Evolutionary conservation across 1,140 invertebrate species (phyloP).

Genomic region (Drosophila murphyi): DNA sequence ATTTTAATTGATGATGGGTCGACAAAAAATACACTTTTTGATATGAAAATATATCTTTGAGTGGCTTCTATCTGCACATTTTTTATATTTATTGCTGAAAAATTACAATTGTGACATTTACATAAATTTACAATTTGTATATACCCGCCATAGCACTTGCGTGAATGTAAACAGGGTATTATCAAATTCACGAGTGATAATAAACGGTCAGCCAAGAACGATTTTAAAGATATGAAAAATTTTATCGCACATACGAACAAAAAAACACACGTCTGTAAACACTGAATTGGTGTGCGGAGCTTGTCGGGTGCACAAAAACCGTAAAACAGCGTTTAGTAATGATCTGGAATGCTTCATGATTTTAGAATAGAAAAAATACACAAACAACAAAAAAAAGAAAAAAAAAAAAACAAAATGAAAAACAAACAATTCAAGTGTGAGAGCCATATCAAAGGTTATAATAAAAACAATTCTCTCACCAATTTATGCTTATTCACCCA

Average conservation of each 20-base stretch:
- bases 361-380: slow-evolving; percentile 48
- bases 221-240: slow-evolving; percentile 14
- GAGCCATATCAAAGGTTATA: slow-evolving; percentile 34
- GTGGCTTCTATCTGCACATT: not conserved
- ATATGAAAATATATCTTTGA: not conserved
- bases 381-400: slow-evolving; percentile 15
- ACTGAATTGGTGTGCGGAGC: not conserved
- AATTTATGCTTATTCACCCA: slow-evolving; percentile 45
- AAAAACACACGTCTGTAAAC: not conserved
- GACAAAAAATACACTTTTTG: no score
- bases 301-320: slow-evolving; percentile 21
- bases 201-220: slow-evolving; percentile 6
- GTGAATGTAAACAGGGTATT: slow-evolving; percentile 2
- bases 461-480: slow-evolving; percentile 67
- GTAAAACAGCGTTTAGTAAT: slow-evolving; percentile 13
- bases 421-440: slow-evolving; percentile 40
- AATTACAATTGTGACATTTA: not conserved
- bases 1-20: not conserved
- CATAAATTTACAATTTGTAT: no score
- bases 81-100: not conserved
- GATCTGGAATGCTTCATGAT: slow-evolving; percentile 29
- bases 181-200: slow-evolving; percentile 3
- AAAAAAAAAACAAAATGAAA: slow-evolving; percentile 4
- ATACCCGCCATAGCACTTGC: not conserved
- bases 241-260: not conserved